Percentiles rank a stretch among this genome's conserved stretches.
These are phyloP conservation scores for Tachyglossus aculeatus DNA, from an alignment of 2,797 vertebrate species.

Conservation along the genomic window DNA sequence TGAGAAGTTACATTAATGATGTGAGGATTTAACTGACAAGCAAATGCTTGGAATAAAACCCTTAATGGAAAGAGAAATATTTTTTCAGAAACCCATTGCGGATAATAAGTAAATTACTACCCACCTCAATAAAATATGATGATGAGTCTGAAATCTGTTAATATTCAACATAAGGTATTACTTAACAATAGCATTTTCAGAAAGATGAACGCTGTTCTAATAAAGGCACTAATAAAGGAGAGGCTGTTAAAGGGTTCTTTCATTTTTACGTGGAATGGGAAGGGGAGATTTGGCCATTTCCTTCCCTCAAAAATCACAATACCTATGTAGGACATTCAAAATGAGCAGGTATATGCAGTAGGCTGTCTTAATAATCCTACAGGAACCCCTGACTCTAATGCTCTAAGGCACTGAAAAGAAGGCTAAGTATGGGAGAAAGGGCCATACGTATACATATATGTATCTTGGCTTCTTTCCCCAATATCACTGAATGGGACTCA, in stretches of 20 bases:
- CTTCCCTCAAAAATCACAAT: background rate
- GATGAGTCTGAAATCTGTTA: slow-evolving; percentile 66
- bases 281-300: background rate
- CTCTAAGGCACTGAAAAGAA: too few species aligned
- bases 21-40: slow-evolving; percentile 69
- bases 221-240: slow-evolving; percentile 63
- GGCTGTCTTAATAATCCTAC: too few species aligned
- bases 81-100: slow-evolving; percentile 67
- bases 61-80: slow-evolving; percentile 72
- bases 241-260: slow-evolving; percentile 47
- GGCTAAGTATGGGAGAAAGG: too few species aligned
- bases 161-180: slow-evolving; percentile 55
- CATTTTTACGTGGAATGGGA: slow-evolving; percentile 53
- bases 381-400: too few species aligned
- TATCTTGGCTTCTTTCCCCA: too few species aligned
- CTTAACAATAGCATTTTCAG: slow-evolving; percentile 63
- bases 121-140: slow-evolving; percentile 71
- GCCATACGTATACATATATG: too few species aligned
- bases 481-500: too few species aligned
- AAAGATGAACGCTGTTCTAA: slow-evolving; percentile 61
- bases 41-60: slow-evolving; percentile 65
- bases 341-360: too few species aligned
- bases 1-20: slow-evolving; percentile 71
- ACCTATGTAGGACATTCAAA: too few species aligned
- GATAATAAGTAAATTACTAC: slow-evolving; percentile 76